Evolutionary conservation across 1,140 invertebrate genomes (phyloP), one percentile per base, ranked within the genome.

Genomic region (Apocrypta bakeri): DNA sequence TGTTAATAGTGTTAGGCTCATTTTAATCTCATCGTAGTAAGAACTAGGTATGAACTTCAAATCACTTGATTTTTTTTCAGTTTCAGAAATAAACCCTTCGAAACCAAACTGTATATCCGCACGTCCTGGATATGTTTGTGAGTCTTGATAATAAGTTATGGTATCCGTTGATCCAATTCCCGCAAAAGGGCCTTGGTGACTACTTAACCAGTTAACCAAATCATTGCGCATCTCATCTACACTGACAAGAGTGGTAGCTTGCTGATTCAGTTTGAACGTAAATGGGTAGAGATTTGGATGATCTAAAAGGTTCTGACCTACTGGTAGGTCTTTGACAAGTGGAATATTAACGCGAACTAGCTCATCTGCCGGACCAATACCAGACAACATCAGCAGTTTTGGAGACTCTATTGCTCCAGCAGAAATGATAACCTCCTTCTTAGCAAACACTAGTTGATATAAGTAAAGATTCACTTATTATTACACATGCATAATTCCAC

Each of bases 361-460:
- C 84, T 95, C 92, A 1, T 93, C 89, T 69, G 84, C 87, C 0
- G 94, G 94, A 14, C 95, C 95, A 24, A 95, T 88, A 75, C 94
- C 94, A 0, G 95, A 96, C 9, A 96, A 88, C 94, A 96, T 94
- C 14, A 97, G 90, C 6, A 97, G 86, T 86, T 96, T 95, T 1
- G 96, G 94, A 7, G 95, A 94, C 75, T 95, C 95, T 64, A 96
- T 93, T 0, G 95, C 92, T 1, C 96, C 96, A 21, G 94, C 95
- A 40, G 94, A 93, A 24, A 96, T 85, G 74, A 97, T 94, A 1
- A 96, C 93, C 89, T 96, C 96, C 85, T 92, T 93, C 25, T 27
- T 84, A 0, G 66, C 66, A 11, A 21, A 56, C 27, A 85, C 37
- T 82, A 24, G 14, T 27, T 1, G 48, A 56, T n/a, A 3, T 1